Conservation (phyloP, 2,888 invertebrate species). For the Xanthorhoe designata region DNA sequence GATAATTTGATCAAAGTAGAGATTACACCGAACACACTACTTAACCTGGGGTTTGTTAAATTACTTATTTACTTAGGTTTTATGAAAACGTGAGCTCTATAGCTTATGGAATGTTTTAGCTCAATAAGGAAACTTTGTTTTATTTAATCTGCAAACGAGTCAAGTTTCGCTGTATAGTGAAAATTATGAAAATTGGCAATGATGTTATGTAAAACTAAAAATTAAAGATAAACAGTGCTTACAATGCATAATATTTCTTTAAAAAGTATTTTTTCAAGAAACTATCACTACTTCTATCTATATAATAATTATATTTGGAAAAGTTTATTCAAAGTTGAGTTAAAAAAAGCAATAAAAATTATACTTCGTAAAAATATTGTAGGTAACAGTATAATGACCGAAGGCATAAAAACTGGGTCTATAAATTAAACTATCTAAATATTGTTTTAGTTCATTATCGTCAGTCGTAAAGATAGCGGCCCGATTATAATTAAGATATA, state of each 20-base stretch:
- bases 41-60: conserved; percentile 72
- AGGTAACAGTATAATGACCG: conserved; percentile 12
- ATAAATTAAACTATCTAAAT: conserved; percentile 38
- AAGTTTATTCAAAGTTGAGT: conserved; percentile 3
- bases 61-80: conserved; percentile 71
- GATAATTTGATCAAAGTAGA: conserved; percentile 72
- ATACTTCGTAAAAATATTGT: conserved; percentile 3
- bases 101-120: too few species aligned
- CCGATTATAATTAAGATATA: conserved; percentile 35
- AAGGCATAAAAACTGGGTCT: conserved; percentile 30
- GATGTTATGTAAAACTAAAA: too few species aligned
- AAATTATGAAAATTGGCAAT: not conserved
- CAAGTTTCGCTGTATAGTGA: not conserved
- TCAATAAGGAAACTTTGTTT: conserved; percentile 2
- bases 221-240: too few species aligned
- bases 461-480: conserved; percentile 28
- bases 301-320: not conserved
- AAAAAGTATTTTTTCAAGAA: too few species aligned
- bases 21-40: conserved; percentile 56
- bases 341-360: conserved; percentile 2
- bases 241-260: too few species aligned
- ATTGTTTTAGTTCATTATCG: conserved; percentile 37
- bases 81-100: conserved; percentile 34
- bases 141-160: not conserved
- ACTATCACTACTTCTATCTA: too few species aligned